A percentile compares a stretch with the other conserved stretches of the same genome.
phyloP scores from a whole-genome alignment of 2,888 invertebrate species.

The Monoplex corrugatus region DNA sequence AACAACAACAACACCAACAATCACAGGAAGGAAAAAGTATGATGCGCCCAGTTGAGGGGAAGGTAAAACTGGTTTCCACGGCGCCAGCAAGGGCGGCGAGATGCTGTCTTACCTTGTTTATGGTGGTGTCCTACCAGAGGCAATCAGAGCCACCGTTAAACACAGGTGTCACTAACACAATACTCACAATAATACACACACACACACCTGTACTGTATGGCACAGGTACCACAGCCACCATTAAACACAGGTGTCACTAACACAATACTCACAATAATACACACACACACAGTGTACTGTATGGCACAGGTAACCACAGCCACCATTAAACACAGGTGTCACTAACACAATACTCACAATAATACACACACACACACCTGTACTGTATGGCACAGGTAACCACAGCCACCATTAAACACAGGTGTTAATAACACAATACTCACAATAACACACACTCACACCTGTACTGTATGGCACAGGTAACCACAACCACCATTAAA shows the following conservation, averaged over 20 bases:
- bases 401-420: too few species aligned
- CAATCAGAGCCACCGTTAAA: conserved; percentile 49
- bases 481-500: too few species aligned
- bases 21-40: neutral
- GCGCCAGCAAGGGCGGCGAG: conserved; percentile 44
- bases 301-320: conserved; percentile 53
- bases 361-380: neutral
- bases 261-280: neutral
- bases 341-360: neutral
- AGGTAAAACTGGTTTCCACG: conserved; percentile 33
- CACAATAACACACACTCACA: too few species aligned
- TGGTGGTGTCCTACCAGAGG: conserved; percentile 66
- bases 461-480: too few species aligned
- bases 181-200: neutral
- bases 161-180: conserved; percentile 30
- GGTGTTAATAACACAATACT: too few species aligned
- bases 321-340: conserved; percentile 39
- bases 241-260: neutral
- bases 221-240: too few species aligned
- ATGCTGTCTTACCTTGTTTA: conserved; percentile 66
- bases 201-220: neutral
- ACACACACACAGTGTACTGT: too few species aligned
- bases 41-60: neutral
- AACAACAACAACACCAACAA: neutral
- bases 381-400: neutral